phyloP scores from a whole-genome alignment of 2,113 vertebrate species.

The Ardeotis arabs region DNA sequence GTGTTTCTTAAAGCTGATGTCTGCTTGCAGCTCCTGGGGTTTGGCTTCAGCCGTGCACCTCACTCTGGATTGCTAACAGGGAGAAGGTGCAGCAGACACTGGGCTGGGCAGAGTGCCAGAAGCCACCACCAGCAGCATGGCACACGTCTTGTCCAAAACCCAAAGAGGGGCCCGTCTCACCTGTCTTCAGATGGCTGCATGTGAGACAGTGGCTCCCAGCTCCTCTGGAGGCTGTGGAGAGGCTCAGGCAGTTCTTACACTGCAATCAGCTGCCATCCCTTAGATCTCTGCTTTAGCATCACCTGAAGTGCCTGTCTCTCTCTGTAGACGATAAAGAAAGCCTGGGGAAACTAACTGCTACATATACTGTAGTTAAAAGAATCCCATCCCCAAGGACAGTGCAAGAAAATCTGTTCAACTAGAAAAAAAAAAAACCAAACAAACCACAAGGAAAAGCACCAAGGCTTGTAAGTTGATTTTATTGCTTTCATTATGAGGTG shows the following conservation, averaged over 20 bases:
- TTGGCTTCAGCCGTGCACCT: not conserved
- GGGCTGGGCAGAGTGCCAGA: not conserved
- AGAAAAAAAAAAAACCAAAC: not conserved
- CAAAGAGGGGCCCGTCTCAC: not conserved
- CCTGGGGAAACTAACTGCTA: not conserved
- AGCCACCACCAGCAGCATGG: not conserved
- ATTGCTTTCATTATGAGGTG: not conserved
- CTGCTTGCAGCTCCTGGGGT: not conserved
- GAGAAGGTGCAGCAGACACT: not conserved
- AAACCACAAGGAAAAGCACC: not conserved
- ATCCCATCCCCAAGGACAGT: not conserved
- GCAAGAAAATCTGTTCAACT: not conserved
- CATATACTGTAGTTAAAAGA: not conserved
- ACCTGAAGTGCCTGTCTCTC: not conserved
- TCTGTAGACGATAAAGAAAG: not conserved
- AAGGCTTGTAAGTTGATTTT: not conserved
- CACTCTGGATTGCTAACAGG: not conserved
- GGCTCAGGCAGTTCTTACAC: not conserved
- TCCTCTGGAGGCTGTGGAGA: not conserved
- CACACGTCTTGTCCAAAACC: not conserved
- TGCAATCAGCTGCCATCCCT: rapidly evolving
- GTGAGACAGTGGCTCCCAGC: rapidly evolving
- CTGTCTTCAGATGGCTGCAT: not conserved
- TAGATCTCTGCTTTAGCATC: not conserved
- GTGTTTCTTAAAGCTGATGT: not conserved